These are phyloP conservation scores for Upupa epops DNA, from an alignment of 2,113 vertebrate species.

Conservation along the genomic window DNA sequence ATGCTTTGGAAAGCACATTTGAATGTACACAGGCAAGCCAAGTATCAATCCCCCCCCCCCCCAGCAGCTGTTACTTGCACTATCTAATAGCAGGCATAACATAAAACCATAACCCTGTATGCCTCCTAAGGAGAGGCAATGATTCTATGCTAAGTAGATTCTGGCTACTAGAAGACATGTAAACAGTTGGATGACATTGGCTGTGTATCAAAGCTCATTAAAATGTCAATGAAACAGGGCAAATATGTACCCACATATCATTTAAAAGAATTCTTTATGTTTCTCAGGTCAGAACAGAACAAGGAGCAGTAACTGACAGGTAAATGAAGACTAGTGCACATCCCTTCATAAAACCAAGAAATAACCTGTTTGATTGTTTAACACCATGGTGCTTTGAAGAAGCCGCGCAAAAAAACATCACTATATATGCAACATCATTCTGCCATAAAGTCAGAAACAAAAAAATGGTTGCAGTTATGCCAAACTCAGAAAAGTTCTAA, in stretches of 20 bases:
- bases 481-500: neutral
- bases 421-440: neutral
- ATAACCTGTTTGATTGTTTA: neutral
- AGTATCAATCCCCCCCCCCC: neutral
- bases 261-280: neutral
- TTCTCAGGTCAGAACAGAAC: neutral
- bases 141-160: neutral
- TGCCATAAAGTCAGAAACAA: neutral
- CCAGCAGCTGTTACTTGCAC: neutral
- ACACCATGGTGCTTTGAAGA: neutral
- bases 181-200: neutral
- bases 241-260: neutral
- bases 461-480: neutral
- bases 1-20: neutral
- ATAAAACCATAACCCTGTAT: neutral
- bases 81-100: neutral
- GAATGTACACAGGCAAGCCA: neutral
- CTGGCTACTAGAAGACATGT: neutral
- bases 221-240: neutral
- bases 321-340: neutral
- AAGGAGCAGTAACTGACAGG: neutral
- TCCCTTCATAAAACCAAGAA: neutral
- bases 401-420: neutral
- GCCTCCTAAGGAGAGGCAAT: neutral
- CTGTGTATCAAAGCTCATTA: neutral